Evolutionary conservation across 2,113 vertebrate species (phyloP), one percentile per base, ranked within the genome.

Genomic region (Otocyon megalotis): DNA sequence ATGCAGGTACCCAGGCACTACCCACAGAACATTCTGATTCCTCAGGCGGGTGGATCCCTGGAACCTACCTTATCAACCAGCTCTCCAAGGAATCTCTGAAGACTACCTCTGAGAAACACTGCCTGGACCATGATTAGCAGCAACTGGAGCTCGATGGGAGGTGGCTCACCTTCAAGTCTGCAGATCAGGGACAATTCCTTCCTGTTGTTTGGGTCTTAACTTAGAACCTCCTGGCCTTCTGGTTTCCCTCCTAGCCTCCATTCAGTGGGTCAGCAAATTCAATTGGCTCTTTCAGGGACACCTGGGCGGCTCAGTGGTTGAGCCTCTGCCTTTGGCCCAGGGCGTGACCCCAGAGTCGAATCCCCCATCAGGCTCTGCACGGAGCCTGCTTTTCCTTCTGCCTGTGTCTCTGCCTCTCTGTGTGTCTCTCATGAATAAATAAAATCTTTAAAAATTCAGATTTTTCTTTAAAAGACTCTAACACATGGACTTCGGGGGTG

Each of bases 381-480:
- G 7, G 43, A 43, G 43, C 43, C 43, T 43, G 43, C 43, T 43
- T 43, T 43, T 43, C 43, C 43, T 43, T 43, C 43, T 43, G 43
- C 43, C 43, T 43, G 37, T 43, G 43, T 43, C 43, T 43, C 43
- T 43, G 43, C 43, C 43, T 43, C 37, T 43, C 43, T 43, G 43
- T 43, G 43, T 43, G 43, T 43, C 43, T 43, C 43, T 43, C 43
- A 7, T 43, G 43, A 43, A 43, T 43, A 43, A 43, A 43, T 43
- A 43, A 43, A 43, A 43, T 56, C 77, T 91, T n/a, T 28, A 67
- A 65, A 60, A 8, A 30, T 20, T 77, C 22, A 69, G 63, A 67
- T 48, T 83, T 83, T 67, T 80, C 77, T 83, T 83, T 48, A 94
- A 81, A 91, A 91, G 53, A 71, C 19, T 74, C 67, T 8, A 65